A percentile compares a stretch with the other conserved stretches of the same genome.
Evolutionary conservation across 2,113 vertebrate genomes (phyloP).

Genomic region (Chrysochloris asiatica): DNA sequence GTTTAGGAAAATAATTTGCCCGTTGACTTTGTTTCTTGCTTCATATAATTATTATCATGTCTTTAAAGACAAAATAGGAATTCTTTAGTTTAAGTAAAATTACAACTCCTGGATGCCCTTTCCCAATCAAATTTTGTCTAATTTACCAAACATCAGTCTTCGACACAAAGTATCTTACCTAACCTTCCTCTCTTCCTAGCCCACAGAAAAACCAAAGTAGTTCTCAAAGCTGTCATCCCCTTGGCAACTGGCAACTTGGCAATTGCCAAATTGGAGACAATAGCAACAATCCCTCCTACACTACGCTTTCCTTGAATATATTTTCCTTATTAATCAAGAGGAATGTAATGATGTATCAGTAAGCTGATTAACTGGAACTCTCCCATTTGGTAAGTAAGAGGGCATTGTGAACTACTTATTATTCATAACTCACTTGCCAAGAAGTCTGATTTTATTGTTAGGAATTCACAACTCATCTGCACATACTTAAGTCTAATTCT

Average conservation of each 20-base stretch:
- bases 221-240: not conserved
- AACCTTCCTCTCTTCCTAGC: not conserved
- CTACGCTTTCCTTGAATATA: not conserved
- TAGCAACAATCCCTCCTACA: not conserved
- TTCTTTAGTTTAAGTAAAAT: not conserved
- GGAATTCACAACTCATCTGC: not conserved
- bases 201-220: not conserved
- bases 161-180: not conserved
- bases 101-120: not conserved
- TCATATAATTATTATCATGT: not conserved
- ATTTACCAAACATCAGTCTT: not conserved
- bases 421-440: not conserved
- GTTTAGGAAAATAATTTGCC: not conserved
- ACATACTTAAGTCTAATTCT: not conserved
- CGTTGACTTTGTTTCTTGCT: not conserved
- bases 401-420: not conserved
- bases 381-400: conserved; percentile 21
- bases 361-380: not conserved
- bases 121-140: not conserved
- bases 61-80: conserved; percentile 18
- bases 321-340: conserved; percentile 46
- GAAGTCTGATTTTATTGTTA: conserved; percentile 47
- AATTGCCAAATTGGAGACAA: not conserved
- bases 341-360: not conserved
- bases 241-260: not conserved